Evolutionary conservation across 1,140 invertebrate genomes (phyloP).

Genomic region (Eurosta solidaginis): DNA sequence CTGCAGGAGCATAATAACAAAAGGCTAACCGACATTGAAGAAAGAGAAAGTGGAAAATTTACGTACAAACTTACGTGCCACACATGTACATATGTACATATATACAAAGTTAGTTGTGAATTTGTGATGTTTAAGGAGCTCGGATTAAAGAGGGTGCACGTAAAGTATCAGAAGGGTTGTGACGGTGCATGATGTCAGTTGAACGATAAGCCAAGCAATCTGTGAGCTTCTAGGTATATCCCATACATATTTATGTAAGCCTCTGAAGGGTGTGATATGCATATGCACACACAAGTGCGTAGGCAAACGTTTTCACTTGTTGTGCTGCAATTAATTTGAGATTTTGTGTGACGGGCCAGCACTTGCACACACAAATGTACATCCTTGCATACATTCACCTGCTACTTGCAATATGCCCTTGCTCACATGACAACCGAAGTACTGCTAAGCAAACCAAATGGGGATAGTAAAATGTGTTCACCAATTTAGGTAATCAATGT

Average conservation of each 20-base stretch:
- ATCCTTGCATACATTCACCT: background rate
- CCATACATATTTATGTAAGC: no score
- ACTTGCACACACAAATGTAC: no score
- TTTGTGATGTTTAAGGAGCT: background rate
- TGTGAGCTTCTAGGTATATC: no score
- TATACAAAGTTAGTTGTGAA: background rate
- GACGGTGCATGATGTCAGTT: background rate
- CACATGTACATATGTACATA: background rate
- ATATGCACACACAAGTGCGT: background rate
- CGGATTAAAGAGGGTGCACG: background rate
- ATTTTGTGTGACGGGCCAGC: background rate
- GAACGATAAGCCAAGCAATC: background rate
- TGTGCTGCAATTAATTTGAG: slow-evolving; percentile 26
- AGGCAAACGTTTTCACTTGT: background rate
- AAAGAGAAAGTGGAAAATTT: slow-evolving; percentile 4
- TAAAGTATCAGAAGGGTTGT: background rate
- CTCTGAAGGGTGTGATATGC: background rate
- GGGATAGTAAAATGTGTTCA: no score
- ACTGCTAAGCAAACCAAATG: no score
- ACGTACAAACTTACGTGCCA: no score
- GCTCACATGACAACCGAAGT: background rate
- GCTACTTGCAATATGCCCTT: background rate
- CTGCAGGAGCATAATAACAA: background rate
- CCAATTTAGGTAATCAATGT: no score
- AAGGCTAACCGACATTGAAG: background rate